Conservation (phyloP, 1,140 invertebrate species). For the Stenopsyche tienmushanensis region DNA sequence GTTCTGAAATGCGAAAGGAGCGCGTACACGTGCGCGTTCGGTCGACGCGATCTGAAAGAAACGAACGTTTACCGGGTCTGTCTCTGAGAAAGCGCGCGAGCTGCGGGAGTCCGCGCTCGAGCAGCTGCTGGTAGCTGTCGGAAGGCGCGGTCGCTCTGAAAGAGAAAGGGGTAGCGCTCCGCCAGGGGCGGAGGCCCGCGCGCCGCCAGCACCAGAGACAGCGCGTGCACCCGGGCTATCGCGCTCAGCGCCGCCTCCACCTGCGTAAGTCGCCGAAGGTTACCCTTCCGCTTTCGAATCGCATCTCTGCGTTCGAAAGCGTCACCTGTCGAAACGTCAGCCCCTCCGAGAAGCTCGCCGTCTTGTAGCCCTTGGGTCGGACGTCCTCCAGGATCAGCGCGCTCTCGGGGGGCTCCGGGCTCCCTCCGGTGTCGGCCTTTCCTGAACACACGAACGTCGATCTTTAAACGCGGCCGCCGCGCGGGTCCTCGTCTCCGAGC, state of each 20-base stretch:
- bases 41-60: neutral
- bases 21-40: too few species aligned
- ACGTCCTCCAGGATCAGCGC: constrained; percentile 58
- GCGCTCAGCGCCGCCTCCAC: constrained; percentile 66
- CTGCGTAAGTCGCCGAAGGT: constrained; percentile 3
- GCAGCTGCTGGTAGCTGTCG: constrained; percentile 74
- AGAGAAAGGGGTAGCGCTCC: constrained; percentile 71
- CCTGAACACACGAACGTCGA: too few species aligned
- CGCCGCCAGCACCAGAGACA: constrained; percentile 67
- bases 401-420: constrained; percentile 59
- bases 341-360: constrained; percentile 66
- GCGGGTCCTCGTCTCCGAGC: too few species aligned
- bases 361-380: constrained; percentile 50
- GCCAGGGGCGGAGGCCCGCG: constrained; percentile 62
- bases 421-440: constrained; percentile 40
- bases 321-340: constrained; percentile 62
- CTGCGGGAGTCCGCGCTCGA: constrained; percentile 72
- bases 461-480: constrained; percentile 40
- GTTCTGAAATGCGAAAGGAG: constrained; percentile 25
- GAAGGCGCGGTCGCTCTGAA: constrained; percentile 72
- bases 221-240: constrained; percentile 69
- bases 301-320: neutral
- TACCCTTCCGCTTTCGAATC: neutral
- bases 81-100: constrained; percentile 67
- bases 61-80: constrained; percentile 53